These are phyloP conservation scores for Ctenopoma multispine DNA, from an alignment of 2,797 vertebrate species.

Conservation along the genomic window DNA sequence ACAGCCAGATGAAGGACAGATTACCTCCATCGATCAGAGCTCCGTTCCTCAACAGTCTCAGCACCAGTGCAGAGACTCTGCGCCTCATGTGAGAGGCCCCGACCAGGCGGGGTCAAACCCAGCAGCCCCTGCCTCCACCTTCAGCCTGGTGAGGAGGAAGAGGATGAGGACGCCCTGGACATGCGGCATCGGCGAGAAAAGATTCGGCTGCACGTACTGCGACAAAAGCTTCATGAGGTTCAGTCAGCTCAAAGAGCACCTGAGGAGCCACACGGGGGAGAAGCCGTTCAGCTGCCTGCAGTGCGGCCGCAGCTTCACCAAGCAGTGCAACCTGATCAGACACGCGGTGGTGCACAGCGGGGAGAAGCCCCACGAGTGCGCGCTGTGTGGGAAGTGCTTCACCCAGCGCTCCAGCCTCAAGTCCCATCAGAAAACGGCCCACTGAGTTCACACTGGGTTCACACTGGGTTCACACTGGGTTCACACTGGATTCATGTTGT, in stretches of 20 bases:
- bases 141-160: constrained; percentile 48
- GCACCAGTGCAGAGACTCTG: constrained; percentile 28
- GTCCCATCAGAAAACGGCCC: constrained; percentile 77
- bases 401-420: constrained; percentile 80
- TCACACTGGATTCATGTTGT: too few species aligned
- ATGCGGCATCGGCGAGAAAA: constrained; percentile 64
- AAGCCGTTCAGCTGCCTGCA: constrained; percentile 78
- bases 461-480: too few species aligned
- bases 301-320: constrained; percentile 80
- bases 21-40: constrained; percentile 1
- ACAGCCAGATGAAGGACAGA: constrained; percentile 31
- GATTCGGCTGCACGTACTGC: constrained; percentile 79
- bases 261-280: constrained; percentile 81
- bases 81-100: not conserved
- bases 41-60: constrained; percentile 9
- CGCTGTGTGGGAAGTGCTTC: constrained; percentile 78
- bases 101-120: not conserved
- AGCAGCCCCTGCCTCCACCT: not conserved
- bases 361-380: constrained; percentile 77
- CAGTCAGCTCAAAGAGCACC: constrained; percentile 81
- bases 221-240: constrained; percentile 76
- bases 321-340: constrained; percentile 80
- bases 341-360: constrained; percentile 82
- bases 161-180: constrained; percentile 71
- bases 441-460: constrained; percentile 32